Conservation (phyloP, 2,113 vertebrate species). For the Fregata magnificens region DNA sequence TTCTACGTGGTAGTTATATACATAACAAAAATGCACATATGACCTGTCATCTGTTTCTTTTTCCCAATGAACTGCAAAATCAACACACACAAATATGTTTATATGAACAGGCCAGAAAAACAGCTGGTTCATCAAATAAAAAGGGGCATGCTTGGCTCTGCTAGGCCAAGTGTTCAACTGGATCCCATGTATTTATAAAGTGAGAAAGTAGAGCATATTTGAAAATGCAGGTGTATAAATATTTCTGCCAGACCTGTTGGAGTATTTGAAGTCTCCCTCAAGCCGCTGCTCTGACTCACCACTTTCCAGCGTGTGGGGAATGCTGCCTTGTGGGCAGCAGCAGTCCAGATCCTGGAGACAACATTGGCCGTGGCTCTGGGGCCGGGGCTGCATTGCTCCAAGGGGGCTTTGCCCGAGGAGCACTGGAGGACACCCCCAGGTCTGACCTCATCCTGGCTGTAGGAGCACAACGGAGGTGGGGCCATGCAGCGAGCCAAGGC, state of each 20-base stretch:
- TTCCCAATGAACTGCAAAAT: slow-evolving; percentile 3
- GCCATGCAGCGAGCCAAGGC: background rate
- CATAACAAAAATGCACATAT: background rate
- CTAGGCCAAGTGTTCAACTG: background rate
- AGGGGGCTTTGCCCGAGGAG: background rate
- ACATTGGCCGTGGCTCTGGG: rapidly evolving
- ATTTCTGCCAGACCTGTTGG: slow-evolving; percentile 26
- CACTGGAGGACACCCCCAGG: background rate
- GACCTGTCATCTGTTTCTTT: background rate
- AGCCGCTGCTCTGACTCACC: slow-evolving; percentile 3
- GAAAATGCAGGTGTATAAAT: slow-evolving; percentile 58
- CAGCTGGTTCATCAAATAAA: slow-evolving; percentile 33
- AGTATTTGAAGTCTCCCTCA: slow-evolving; percentile 22
- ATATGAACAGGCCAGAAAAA: slow-evolving; percentile 9
- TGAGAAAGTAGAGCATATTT: slow-evolving; percentile 31
- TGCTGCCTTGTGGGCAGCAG: background rate
- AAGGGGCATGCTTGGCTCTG: background rate
- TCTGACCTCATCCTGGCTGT: background rate
- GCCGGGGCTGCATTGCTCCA: rapidly evolving
- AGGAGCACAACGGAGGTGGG: background rate
- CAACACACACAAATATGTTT: slow-evolving; percentile 7
- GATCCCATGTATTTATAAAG: slow-evolving; percentile 45
- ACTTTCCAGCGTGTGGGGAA: background rate
- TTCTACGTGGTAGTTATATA: background rate
- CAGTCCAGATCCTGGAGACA: background rate